Conservation (phyloP, 2,888 invertebrate genomes). For the Taenaris catops region DNA sequence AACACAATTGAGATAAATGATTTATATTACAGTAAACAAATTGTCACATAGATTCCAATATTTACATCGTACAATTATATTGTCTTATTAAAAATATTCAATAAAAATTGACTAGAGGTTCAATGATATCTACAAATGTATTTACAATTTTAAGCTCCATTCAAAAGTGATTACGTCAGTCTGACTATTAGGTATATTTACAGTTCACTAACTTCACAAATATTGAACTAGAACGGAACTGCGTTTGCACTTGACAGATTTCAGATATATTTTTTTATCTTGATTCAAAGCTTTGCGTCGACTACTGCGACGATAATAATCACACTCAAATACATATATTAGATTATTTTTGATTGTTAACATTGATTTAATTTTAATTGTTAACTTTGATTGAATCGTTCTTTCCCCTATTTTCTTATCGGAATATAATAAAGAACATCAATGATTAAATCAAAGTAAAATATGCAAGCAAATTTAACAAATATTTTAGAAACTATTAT, state of each 20-base stretch:
- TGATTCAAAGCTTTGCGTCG: too few relatives aligned
- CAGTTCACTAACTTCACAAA: constrained; percentile 31
- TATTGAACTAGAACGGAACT: constrained; percentile 16
- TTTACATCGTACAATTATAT: constrained; percentile 75
- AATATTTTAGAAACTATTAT: too few relatives aligned
- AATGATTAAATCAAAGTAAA: too few relatives aligned
- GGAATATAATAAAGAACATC: too few relatives aligned
- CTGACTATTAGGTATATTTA: constrained; percentile 52
- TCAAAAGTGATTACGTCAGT: constrained; percentile 67
- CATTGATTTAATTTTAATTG: too few relatives aligned
- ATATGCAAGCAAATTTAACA: too few relatives aligned
- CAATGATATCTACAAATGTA: constrained; percentile 66
- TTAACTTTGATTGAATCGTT: too few relatives aligned
- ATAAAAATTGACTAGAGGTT: constrained; percentile 74
- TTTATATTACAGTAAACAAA: constrained; percentile 62
- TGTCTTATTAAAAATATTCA: constrained; percentile 74
- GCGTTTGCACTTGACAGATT: constrained; percentile 30
- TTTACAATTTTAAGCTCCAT: constrained; percentile 72
- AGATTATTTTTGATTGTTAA: too few relatives aligned
- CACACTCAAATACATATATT: too few relatives aligned
- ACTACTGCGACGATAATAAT: too few relatives aligned
- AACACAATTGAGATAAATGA: constrained; percentile 38
- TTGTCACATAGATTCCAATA: constrained; percentile 57
- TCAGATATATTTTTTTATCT: too few relatives aligned
- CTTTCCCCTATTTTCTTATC: too few relatives aligned